Evolutionary conservation across 2,888 invertebrate species (phyloP).

Genomic region (Eupithecia abbreviata): DNA sequence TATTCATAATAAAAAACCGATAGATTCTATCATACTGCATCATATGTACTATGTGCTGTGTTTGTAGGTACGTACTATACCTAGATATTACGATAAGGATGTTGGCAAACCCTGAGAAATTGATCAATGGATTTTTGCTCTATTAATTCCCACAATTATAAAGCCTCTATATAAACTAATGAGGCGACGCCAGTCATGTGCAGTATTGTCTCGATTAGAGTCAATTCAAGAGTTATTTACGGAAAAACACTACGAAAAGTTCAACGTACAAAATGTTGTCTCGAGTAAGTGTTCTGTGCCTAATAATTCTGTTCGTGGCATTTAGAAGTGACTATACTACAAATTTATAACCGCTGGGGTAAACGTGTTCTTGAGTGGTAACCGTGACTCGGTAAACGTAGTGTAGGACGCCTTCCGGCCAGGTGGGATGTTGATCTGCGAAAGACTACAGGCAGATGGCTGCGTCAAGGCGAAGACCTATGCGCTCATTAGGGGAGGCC

Average conservation of each 20-base stretch:
- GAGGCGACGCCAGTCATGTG: conserved; percentile 53
- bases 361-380: no score
- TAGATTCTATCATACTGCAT: not conserved
- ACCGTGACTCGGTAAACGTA: no score
- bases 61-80: conserved; percentile 47
- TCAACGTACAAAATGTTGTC: conserved; percentile 57
- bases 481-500: no score
- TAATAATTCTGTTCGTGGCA: not conserved
- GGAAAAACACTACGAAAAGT: conserved; percentile 21
- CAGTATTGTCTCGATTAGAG: conserved; percentile 62
- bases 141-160: conserved; percentile 81
- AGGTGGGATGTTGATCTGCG: no score
- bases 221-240: conserved; percentile 42
- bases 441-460: no score
- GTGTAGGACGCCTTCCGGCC: no score
- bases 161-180: conserved; percentile 76
- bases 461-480: no score
- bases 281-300: conserved; percentile 61
- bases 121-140: conserved; percentile 80
- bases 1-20: no score
- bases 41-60: conserved; percentile 8
- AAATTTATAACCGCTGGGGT: not conserved
- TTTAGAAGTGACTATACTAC: not conserved
- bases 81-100: conserved; percentile 66
- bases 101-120: conserved; percentile 77